Conservation (phyloP, 2,113 vertebrate species). For the Lophotis ruficrista region DNA sequence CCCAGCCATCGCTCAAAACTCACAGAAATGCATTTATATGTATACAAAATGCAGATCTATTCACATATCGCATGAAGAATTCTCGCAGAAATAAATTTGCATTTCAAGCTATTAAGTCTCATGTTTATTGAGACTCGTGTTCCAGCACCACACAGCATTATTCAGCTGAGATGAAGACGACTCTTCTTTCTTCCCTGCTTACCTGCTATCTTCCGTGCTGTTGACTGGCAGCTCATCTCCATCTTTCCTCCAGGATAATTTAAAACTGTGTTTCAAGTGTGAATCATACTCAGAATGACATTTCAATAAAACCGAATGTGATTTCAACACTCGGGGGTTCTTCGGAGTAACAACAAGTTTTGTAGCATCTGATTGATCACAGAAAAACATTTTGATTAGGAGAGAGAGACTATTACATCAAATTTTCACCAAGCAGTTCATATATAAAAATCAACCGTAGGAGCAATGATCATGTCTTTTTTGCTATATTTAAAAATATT, state of each 20-base stretch:
- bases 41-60: neutral
- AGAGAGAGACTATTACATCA: neutral
- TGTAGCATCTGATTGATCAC: slow-evolving; percentile 85
- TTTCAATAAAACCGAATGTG: slow-evolving; percentile 80
- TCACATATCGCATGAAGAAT: accelerated
- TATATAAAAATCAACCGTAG: neutral
- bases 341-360: slow-evolving; percentile 79
- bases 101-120: slow-evolving; percentile 27
- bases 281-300: slow-evolving; percentile 86
- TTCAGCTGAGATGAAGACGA: neutral
- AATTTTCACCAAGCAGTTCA: neutral
- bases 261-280: slow-evolving; percentile 84
- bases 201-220: slow-evolving; percentile 83
- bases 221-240: slow-evolving; percentile 79
- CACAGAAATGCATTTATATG: neutral
- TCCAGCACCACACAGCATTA: neutral
- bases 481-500: neutral
- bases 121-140: neutral
- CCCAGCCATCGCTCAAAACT: neutral
- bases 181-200: neutral
- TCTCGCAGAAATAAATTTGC: neutral
- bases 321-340: slow-evolving; percentile 80
- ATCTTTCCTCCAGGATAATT: slow-evolving; percentile 90
- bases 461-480: neutral
- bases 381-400: slow-evolving; percentile 43